Conservation (phyloP, 2,888 invertebrate genomes). For the Strigamia crassipes region DNA sequence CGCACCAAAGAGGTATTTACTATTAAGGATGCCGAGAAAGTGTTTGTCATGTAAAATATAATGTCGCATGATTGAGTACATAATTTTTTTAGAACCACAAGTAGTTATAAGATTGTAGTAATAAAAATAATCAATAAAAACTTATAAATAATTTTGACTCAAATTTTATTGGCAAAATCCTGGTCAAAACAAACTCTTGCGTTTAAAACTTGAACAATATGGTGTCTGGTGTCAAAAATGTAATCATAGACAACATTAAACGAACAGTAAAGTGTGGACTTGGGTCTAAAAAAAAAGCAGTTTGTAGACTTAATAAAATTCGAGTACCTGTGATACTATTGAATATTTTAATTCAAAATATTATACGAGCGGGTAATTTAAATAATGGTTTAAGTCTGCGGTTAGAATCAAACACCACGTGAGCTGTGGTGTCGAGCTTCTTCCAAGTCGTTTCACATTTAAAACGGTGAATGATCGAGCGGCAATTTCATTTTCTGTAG, state of each 20-base stretch:
- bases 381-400: too few relatives aligned
- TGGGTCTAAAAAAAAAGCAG: too few relatives aligned
- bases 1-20: conserved; percentile 90
- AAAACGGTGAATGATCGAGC: background rate
- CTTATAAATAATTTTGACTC: background rate
- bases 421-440: background rate
- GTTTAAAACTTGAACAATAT: too few relatives aligned
- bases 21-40: conserved; percentile 91
- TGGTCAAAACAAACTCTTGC: too few relatives aligned
- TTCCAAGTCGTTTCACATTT: too few relatives aligned
- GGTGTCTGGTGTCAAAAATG: too few relatives aligned
- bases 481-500: background rate
- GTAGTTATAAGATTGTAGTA: background rate
- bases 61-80: background rate
- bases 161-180: background rate
- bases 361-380: too few relatives aligned
- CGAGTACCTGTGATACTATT: too few relatives aligned
- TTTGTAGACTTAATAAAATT: too few relatives aligned
- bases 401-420: background rate
- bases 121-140: background rate
- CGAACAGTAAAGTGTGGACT: too few relatives aligned
- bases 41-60: conserved; percentile 86
- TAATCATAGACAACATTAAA: too few relatives aligned
- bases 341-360: too few relatives aligned
- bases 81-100: background rate